phyloP scores from a whole-genome alignment of 2,888 invertebrate genomes.

The Oeneis ivallda region DNA sequence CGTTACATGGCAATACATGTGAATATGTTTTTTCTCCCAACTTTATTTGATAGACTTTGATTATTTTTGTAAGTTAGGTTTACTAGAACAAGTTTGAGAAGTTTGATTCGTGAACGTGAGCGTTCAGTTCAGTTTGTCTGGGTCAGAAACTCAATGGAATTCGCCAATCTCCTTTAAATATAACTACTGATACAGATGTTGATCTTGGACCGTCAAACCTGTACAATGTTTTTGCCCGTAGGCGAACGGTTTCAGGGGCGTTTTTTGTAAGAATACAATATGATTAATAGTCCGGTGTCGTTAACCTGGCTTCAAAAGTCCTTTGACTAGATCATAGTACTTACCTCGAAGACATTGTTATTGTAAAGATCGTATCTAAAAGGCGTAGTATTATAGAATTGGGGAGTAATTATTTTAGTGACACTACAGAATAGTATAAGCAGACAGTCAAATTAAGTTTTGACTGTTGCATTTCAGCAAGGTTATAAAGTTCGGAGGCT shows the following conservation, averaged over 20 bases:
- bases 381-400: background rate
- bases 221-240: background rate
- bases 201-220: slow-evolving; percentile 2
- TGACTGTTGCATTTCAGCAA: background rate
- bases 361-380: background rate
- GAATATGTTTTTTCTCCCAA: too few relatives aligned
- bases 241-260: slow-evolving; percentile 2
- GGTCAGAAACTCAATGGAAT: too few relatives aligned
- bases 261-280: slow-evolving; percentile 1
- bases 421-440: background rate
- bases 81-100: too few relatives aligned
- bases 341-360: background rate
- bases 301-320: slow-evolving; percentile 1
- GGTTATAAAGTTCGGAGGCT: slow-evolving; percentile 16
- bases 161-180: too few relatives aligned
- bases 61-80: too few relatives aligned
- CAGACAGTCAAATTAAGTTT: too few relatives aligned
- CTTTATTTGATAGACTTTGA: too few relatives aligned
- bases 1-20: too few relatives aligned
- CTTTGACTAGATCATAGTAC: background rate
- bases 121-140: too few relatives aligned
- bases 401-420: background rate
- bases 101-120: too few relatives aligned
- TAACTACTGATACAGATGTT: background rate
- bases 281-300: slow-evolving; percentile 1